These are phyloP conservation scores for Sinocyclocheilus anophthalmus DNA, from an alignment of 2,113 vertebrate genomes.

Conservation along the genomic window DNA sequence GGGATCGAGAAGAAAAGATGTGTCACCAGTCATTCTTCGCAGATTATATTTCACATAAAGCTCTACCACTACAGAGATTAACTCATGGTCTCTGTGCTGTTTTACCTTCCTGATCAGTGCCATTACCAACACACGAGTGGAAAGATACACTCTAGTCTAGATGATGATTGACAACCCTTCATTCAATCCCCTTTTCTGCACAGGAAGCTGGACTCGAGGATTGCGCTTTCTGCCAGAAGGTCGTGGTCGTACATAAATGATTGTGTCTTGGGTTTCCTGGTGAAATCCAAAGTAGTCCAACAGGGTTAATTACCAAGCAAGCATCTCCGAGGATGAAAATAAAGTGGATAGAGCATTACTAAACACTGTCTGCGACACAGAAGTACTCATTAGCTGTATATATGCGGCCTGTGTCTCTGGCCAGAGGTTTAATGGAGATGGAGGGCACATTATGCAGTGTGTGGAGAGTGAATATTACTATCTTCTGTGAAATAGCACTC, in stretches of 20 bases:
- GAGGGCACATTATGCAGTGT: neutral
- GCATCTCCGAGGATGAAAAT: slow-evolving; percentile 16
- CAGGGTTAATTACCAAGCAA: slow-evolving; percentile 41
- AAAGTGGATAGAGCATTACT: slow-evolving; percentile 5
- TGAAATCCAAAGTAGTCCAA: slow-evolving; percentile 8
- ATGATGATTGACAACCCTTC: neutral
- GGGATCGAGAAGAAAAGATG: neutral
- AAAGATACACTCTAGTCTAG: neutral
- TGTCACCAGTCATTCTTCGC: neutral
- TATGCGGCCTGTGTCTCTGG: slow-evolving; percentile 16
- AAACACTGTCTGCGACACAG: neutral
- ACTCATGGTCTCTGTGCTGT: neutral
- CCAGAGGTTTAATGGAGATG: slow-evolving; percentile 5
- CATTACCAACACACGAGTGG: neutral
- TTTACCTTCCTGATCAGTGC: slow-evolving; percentile 24
- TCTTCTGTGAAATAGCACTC: neutral
- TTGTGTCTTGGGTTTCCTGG: too few species aligned
- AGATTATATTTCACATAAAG: neutral
- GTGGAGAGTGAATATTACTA: slow-evolving; percentile 1
- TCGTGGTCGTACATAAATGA: too few species aligned
- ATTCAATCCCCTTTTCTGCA: too few species aligned
- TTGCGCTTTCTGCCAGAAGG: too few species aligned
- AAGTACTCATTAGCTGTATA: slow-evolving; percentile 28
- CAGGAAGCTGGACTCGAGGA: neutral
- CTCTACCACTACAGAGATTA: neutral